phyloP scores from a whole-genome alignment of 2,888 invertebrate genomes.

The Eupithecia dodoneata region DNA sequence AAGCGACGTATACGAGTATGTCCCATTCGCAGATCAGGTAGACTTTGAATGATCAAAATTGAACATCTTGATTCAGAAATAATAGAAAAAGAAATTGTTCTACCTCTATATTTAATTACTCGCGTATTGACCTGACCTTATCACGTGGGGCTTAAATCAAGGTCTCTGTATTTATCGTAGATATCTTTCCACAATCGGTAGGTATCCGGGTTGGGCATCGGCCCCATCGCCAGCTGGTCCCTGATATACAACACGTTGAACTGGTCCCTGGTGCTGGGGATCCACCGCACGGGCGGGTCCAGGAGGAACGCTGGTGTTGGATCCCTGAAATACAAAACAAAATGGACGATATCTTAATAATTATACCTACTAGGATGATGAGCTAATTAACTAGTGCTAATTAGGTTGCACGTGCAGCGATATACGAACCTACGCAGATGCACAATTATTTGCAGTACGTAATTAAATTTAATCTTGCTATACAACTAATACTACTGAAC shows the following conservation, averaged over 20 bases:
- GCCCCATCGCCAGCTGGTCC: slow-evolving; percentile 48
- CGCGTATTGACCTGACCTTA: not conserved
- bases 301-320: slow-evolving; percentile 55
- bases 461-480: not conserved
- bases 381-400: not conserved
- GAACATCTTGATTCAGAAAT: not conserved
- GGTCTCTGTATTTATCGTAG: slow-evolving; percentile 48
- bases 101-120: not conserved
- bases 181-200: slow-evolving; percentile 50
- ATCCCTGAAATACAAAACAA: slow-evolving; percentile 50
- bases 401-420: slow-evolving; percentile 3
- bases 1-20: not conserved
- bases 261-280: slow-evolving; percentile 44
- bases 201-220: slow-evolving; percentile 44
- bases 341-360: not conserved
- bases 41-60: not conserved
- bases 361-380: not conserved
- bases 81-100: not conserved
- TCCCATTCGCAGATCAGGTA: not conserved
- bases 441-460: not conserved
- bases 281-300: slow-evolving; percentile 42
- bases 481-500: too few species aligned
- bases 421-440: not conserved
- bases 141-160: slow-evolving; percentile 26
- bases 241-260: slow-evolving; percentile 49